phyloP scores from a whole-genome alignment of 2,888 invertebrate genomes.

The Dryomyza anilis region DNA sequence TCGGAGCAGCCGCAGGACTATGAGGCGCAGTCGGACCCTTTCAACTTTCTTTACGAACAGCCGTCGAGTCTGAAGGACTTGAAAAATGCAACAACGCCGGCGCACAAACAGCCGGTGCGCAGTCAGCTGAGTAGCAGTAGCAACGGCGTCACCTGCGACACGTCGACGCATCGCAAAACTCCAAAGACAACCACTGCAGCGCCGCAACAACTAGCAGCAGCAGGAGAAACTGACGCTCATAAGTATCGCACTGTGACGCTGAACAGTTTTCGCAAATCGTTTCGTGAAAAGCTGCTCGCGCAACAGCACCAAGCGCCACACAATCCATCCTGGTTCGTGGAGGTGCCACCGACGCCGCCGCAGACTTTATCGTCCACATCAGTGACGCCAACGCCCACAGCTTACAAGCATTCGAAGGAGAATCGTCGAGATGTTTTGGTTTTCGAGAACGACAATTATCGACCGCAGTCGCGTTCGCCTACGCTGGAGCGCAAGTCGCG shows the following conservation, averaged over 20 bases:
- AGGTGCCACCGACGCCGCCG: conserved; percentile 46
- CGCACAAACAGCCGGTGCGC: conserved; percentile 34
- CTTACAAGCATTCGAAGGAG: conserved; percentile 39
- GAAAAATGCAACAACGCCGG: conserved; percentile 30
- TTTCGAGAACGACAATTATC: conserved; percentile 57
- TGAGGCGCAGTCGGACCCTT: conserved; percentile 55
- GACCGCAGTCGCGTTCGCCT: conserved; percentile 57
- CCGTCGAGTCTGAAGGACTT: conserved; percentile 47
- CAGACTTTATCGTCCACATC: neutral
- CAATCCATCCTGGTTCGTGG: conserved; percentile 60
- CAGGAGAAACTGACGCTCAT: conserved; percentile 42
- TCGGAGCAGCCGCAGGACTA: conserved; percentile 52
- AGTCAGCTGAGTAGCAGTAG: conserved; percentile 36
- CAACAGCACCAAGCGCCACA: conserved; percentile 53
- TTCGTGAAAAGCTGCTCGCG: conserved; percentile 54
- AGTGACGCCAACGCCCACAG: neutral
- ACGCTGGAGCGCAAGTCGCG: conserved; percentile 46
- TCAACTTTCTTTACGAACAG: conserved; percentile 56
- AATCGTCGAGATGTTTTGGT: conserved; percentile 49
- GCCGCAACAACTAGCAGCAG: conserved; percentile 36
- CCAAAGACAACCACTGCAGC: conserved; percentile 45
- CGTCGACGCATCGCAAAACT: conserved; percentile 55
- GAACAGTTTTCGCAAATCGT: conserved; percentile 58
- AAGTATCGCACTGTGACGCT: conserved; percentile 59
- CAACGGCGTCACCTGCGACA: conserved; percentile 44